A percentile compares a stretch with the other conserved stretches of the same genome.
Evolutionary conservation across 2,797 vertebrate species (phyloP).

Genomic region (Macropodus opercularis): DNA sequence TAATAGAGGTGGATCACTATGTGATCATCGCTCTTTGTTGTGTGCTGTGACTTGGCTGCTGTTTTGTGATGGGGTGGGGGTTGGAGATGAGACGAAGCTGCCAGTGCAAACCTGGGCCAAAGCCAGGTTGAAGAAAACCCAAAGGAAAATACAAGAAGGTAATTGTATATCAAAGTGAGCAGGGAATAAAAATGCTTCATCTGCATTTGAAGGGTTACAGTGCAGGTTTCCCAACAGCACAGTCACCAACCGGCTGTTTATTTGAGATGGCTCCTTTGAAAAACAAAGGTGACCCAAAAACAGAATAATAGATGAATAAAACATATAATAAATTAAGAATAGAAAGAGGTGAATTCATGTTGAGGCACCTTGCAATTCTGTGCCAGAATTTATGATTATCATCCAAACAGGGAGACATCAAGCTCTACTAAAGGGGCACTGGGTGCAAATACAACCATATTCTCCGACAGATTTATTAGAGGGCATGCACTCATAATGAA

Average conservation of each 20-base stretch:
- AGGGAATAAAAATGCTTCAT: not conserved
- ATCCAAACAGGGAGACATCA: conserved; percentile 21
- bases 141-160: conserved; percentile 32
- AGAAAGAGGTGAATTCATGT: conserved; percentile 27
- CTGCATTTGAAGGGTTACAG: conserved; percentile 32
- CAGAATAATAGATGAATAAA: conserved; percentile 43
- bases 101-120: conserved; percentile 25
- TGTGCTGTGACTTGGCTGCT: conserved; percentile 63
- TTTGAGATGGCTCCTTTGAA: conserved; percentile 33
- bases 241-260: conserved; percentile 41
- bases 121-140: conserved; percentile 29
- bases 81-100: conserved; percentile 29
- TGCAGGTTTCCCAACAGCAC: conserved; percentile 12
- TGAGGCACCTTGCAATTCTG: conserved; percentile 22
- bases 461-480: conserved; percentile 65
- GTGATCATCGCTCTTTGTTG: conserved; percentile 74
- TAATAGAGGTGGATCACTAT: conserved; percentile 74
- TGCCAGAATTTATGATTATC: conserved; percentile 59
- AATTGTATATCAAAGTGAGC: conserved; percentile 46
- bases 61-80: conserved; percentile 36
- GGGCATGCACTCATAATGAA: conserved; percentile 44
- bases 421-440: conserved; percentile 19
- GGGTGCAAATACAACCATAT: conserved; percentile 40
- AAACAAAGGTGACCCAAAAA: conserved; percentile 62
- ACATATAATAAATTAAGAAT: conserved; percentile 46